Evolutionary conservation across 2,113 vertebrate genomes (phyloP).

Genomic region (Chaenocephalus aceratus): DNA sequence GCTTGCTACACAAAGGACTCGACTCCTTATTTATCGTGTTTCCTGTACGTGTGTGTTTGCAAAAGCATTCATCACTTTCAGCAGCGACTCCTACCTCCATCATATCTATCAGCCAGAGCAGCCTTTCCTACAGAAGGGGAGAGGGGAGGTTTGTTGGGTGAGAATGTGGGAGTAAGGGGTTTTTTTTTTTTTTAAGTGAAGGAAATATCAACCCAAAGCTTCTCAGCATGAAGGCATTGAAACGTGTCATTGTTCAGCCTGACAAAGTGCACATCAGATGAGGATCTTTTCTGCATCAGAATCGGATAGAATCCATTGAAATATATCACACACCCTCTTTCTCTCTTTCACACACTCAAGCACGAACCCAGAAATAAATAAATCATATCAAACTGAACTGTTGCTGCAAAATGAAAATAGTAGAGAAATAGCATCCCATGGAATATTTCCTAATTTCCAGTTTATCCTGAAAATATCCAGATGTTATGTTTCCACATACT

Average conservation of each 20-base stretch:
- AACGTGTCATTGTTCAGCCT: constrained; percentile 30
- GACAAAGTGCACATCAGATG: constrained; percentile 15
- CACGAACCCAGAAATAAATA: neutral
- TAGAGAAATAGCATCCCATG: neutral
- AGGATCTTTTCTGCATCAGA: constrained; percentile 17
- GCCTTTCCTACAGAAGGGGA: constrained; percentile 87
- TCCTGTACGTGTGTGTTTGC: constrained; percentile 25
- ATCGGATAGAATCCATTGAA: constrained; percentile 15
- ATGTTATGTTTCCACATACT: neutral
- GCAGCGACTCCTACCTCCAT: constrained; percentile 93
- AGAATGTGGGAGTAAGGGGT: neutral
- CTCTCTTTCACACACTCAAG: neutral
- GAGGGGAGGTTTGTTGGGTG: neutral
- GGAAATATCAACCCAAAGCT: constrained; percentile 29
- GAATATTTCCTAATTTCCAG: neutral
- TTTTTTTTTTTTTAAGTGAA: constrained; percentile 27
- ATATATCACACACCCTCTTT: constrained; percentile 24
- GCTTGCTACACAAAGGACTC: constrained; percentile 6
- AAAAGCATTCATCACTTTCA: constrained; percentile 42
- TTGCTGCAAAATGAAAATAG: neutral
- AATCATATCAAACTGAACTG: neutral
- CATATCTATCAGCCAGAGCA: constrained; percentile 98
- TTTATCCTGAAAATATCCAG: neutral
- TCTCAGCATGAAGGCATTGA: constrained; percentile 33
- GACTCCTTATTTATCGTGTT: constrained; percentile 5